Base-by-base conservation (phyloP, 2,797 vertebrate species). In the Poliocrania exsul region DNA sequence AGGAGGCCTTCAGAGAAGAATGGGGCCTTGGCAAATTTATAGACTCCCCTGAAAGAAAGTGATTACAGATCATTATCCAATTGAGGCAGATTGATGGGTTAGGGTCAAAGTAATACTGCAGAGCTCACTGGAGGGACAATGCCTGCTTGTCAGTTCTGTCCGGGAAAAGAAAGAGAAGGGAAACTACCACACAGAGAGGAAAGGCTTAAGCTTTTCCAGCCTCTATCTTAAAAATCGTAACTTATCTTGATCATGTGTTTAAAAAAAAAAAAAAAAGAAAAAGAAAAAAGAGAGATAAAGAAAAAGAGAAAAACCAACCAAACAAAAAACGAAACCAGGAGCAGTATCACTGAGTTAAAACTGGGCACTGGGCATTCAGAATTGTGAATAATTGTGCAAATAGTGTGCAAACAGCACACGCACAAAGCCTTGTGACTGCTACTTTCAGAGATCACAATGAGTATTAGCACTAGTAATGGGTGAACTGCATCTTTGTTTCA, bases 11-110 rank as follows among this genome's bases (percentile, higher is more conserved):
- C 98, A 98, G 98, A 98, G 98, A 98, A 99, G 99, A 99, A 98
- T 98, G 98, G 98, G 98, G 98, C 98, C 98, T 98, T 98, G 98
- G 99, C 98, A 98, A 98, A 99, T 99, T 99, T 99, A 99, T 99
- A 99, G 99, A 99, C 99, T 99, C 99, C 99, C 99, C 99, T 99
- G 99, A 99, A 99, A 99, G 99, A 99, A 99, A 99, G 98, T 99
- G 99, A 99, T 99, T 99, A 99, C 98, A 99, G 99, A 99, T 99
- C 99, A 99, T 99, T 99, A 99, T 99, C 99, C 99, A 99, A 99
- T 99, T 99, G 99, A 99, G 99, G 98, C 99, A 99, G 99, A 99
- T 99, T 99, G 99, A 99, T 99, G 99, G 99, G 98, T 98, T 94
- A 98, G 98, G 99, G 99, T 99, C 99, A 99, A 99, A 99, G 99